These are phyloP conservation scores for Nephila pilipes DNA, from an alignment of 1,140 invertebrate genomes.

Conservation along the genomic window DNA sequence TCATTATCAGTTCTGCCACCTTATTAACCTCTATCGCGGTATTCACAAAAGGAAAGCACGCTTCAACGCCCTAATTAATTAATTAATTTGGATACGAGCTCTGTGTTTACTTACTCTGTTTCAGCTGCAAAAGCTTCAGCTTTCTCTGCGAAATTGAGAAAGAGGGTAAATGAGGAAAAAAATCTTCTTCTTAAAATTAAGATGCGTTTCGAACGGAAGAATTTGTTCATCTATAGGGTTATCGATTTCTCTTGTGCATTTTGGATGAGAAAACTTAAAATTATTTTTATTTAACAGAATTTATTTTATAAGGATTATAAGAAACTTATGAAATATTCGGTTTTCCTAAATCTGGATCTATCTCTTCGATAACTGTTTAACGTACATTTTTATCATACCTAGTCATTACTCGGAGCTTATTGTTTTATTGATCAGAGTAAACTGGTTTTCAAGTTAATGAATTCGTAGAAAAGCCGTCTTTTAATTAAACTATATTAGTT, in stretches of 20 bases:
- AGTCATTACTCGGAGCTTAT: neutral
- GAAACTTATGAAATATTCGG: neutral
- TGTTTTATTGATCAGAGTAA: neutral
- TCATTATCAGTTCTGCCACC: conserved; percentile 74
- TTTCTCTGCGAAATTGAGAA: neutral
- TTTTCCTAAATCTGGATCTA: conserved; percentile 5
- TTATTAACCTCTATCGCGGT: conserved; percentile 70
- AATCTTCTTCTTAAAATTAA: neutral
- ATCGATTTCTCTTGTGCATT: neutral
- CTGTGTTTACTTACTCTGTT: conserved; percentile 63
- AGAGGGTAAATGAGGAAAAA: neutral
- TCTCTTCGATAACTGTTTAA: neutral
- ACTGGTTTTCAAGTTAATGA: neutral
- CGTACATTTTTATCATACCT: neutral
- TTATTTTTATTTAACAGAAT: neutral
- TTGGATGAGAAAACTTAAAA: neutral
- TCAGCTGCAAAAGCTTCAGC: neutral
- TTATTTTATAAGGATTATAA: neutral
- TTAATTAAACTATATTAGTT: neutral
- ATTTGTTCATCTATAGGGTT: neutral
- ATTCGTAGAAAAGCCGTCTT: neutral
- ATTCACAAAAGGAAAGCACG: conserved; percentile 60
- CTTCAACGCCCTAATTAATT: conserved; percentile 74
- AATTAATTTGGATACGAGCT: conserved; percentile 64
- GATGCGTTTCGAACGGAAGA: neutral